phyloP scores from a whole-genome alignment of 1,140 invertebrate genomes.

The Drosophila kanapiae region DNA sequence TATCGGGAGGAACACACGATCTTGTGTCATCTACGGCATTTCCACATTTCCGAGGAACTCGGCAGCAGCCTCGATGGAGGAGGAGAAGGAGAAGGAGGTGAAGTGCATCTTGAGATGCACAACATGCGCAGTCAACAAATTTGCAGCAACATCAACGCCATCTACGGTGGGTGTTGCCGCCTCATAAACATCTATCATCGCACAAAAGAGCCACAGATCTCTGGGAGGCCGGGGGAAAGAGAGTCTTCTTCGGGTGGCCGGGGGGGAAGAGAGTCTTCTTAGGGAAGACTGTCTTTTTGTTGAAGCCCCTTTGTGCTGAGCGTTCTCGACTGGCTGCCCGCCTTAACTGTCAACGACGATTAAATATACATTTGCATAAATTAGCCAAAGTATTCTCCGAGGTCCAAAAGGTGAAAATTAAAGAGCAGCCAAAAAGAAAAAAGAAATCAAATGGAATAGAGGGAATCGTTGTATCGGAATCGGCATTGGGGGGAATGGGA shows the following conservation, averaged over 20 bases:
- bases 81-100: neutral
- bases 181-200: constrained; percentile 81
- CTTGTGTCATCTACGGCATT: constrained; percentile 53
- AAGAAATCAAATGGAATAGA: constrained; percentile 68
- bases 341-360: constrained; percentile 84
- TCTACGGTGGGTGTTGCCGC: constrained; percentile 80
- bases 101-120: constrained; percentile 66
- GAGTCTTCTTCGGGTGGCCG: too few relatives aligned
- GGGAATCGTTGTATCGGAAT: constrained; percentile 26
- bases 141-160: constrained; percentile 74
- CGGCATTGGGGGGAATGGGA: constrained; percentile 16
- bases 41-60: constrained; percentile 48
- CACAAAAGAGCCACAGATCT: constrained; percentile 49
- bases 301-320: constrained; percentile 24
- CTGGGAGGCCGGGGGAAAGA: neutral
- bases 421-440: constrained; percentile 69
- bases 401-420: constrained; percentile 72
- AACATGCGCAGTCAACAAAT: constrained; percentile 78
- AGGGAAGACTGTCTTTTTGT: constrained; percentile 7
- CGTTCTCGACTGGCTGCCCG: constrained; percentile 51
- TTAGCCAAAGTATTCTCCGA: constrained; percentile 64
- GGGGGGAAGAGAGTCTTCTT: neutral
- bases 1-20: constrained; percentile 47
- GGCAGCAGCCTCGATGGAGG: neutral
- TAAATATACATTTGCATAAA: constrained; percentile 85